Base-by-base conservation (phyloP, 2,113 vertebrate species). In the Varanus komodoensis region DNA sequence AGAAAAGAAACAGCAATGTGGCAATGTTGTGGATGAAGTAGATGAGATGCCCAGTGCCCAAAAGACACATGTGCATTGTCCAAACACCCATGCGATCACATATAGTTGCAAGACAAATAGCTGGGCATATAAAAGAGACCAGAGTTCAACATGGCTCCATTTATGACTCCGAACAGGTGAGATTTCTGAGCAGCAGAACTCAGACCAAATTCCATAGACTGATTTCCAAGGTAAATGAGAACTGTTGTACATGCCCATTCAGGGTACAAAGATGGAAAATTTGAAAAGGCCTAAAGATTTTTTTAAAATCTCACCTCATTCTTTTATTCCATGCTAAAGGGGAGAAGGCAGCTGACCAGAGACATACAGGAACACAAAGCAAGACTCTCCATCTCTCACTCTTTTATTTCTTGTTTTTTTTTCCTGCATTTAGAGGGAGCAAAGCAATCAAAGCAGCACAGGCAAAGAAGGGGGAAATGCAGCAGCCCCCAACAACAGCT, bases 391-490 rank as follows among this genome's bases (percentile, higher is more conserved):
- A 11, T 3, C n/a, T 3, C 17, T 21, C 23, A 44, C 48, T 83
- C 32, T 48, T 44, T 7, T 52, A 44, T 48, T 44, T 73, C 6
- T 38, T 90, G 88, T 78, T 88, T 88, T 78, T 88, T 88, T 91
- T 64, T 82, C 84, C 79, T 32, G 73, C 23, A 34, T 89, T 90
- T 71, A 34, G 73, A 12, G n/a, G 93, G 80, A 68, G 44, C n/a
- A 79, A 87, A 86, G 81, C 89, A 77, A 73, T 54, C 79, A 0
- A 79, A 61, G 82, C 14, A 2, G 2, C 80, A 73, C 75, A 32
- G 89, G 71, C 50, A 3, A 81, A 84, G 90, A 78, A 27, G 48
- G 7, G 5, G 7, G 5, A 69, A 92, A 69, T 0, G 0, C 27
- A 2, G 11, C 15, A 68, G 73, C 57, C 73, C 38, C 92, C 27